A percentile compares a stretch with the other conserved stretches of the same genome.
These are phyloP conservation scores for Muscidifurax raptorellus DNA, from an alignment of 1,140 invertebrate genomes.

Conservation along the genomic window DNA sequence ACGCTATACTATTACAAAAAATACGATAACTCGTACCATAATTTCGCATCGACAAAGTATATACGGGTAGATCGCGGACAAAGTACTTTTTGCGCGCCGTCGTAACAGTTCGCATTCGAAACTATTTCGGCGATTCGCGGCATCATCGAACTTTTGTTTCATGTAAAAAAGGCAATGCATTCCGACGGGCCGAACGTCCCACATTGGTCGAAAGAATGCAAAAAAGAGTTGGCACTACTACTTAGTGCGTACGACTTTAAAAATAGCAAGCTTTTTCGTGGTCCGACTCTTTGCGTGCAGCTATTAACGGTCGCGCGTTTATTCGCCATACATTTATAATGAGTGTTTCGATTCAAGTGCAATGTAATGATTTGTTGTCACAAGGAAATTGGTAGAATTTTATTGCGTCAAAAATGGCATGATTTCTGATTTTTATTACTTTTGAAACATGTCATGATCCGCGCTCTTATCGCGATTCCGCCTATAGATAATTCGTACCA, in stretches of 20 bases:
- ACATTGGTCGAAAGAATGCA: constrained; percentile 43
- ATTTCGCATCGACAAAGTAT: background rate
- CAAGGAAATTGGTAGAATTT: no score
- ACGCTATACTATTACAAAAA: no score
- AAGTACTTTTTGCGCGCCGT: background rate
- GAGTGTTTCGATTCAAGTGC: no score
- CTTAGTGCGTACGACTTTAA: constrained; percentile 44
- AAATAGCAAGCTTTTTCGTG: constrained; percentile 50
- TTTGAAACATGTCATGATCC: no score
- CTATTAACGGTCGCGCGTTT: background rate
- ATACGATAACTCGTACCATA: background rate
- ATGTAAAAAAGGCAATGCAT: constrained; percentile 31
- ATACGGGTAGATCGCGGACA: background rate
- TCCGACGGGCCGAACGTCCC: constrained; percentile 30
- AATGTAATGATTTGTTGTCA: no score
- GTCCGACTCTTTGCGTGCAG: background rate
- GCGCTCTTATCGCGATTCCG: no score
- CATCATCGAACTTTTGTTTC: constrained; percentile 40
- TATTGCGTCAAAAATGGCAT: no score
- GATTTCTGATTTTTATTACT: no score
- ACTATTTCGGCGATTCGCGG: constrained; percentile 41
- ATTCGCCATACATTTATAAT: background rate
- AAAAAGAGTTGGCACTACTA: constrained; percentile 44
- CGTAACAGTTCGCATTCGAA: background rate
- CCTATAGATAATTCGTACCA: no score